Base-by-base conservation (phyloP, 2,888 invertebrate species). In the Platycheirus albimanus region DNA sequence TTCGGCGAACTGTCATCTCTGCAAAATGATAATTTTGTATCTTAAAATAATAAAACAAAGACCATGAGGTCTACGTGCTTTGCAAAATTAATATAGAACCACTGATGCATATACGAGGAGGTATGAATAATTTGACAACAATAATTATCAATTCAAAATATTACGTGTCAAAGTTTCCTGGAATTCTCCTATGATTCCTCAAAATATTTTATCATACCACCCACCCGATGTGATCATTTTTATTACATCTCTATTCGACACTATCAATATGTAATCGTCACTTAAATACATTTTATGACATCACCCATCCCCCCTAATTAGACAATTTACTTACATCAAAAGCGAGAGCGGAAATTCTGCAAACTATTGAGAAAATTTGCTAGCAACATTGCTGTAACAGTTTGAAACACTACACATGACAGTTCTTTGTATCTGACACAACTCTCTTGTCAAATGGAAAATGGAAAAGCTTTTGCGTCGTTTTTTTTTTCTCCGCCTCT, bases 281-380 rank as follows among this genome's bases (percentile, higher is more conserved):
- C 45, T 38, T 47, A 81, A 67, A 67, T 63, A 76, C 52, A 67
- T 71, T 41, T 64, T 4, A 81, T 81, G 76, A 76, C 81, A 76
- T 81, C 81, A 81, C 47, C 38, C 24, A 15, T 58, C 30, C 11
- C 54, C 6, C n/a, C n/a, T 30, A 10, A 8, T 17, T 10, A 41
- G 11, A 2, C 17, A 10, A 3, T 24, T 11, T 20, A 7, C 1
- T 13, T 45, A 43, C 52, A 13, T 11, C 11, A 2, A 8, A 17
- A n/a, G 3, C 7, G 17, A 3, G 4, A 30, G 28, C 15, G 49
- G 3, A 19, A 51, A 66, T 74, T 71, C 20, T 75, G 70, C 76
- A n/a, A 54, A 61, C 38, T 4, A 20, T 6, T 13, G 7, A 20
- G 7, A 19, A 45, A 47, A 8, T n/a, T 10, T 24, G 17, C 54